Evolutionary conservation across 2,113 vertebrate genomes (phyloP), one percentile per base, ranked within the genome.

Genomic region (Halcyon senegalensis): DNA sequence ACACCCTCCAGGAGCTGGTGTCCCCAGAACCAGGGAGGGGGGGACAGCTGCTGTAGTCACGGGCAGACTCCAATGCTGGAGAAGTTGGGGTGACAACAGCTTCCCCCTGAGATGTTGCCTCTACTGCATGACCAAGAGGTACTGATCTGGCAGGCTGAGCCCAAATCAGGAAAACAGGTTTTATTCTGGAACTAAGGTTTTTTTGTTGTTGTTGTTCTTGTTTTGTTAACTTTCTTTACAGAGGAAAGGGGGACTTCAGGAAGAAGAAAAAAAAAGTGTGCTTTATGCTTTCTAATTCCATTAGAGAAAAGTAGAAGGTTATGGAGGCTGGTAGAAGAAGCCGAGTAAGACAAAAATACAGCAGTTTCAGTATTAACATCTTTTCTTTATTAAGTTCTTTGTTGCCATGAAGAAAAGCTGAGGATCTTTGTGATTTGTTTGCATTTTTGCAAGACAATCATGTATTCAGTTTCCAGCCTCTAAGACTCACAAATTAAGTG

Each of bases 321-420:
- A 28, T 1, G 0, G 37, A 86, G n/a, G 21, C n/a, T 59, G 21
- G 16, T 39, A 14, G 13, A 75, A 78, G 68, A 75, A 72, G 56
- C 21, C 70, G 37, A 84, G 35, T 25, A 80, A 76, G 39, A 48
- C 4, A 72, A 81, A 67, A 84, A 28, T 27, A 20, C 11, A 56
- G 35, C 5, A 17, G 16, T 53, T 94, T 82, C 51, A n/a, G 31
- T 39, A 55, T 55, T 55, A 80, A 79, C 50, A 91, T 89, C 2
- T 94, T 92, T 84, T 95, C 37, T 73, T 87, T 43, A 67, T 92
- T 84, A 91, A 95, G 28, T 14, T 79, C 62, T 91, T 92, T 70
- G 50, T 66, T 89, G 46, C 55, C 69, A 31, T 53, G 69, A 93
- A 83, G 50, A 80, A 72, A 94, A 93, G 9, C n/a, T 88, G 72